Conservation (phyloP, 2,113 vertebrate species). For the Thamnophis sirtalis region DNA sequence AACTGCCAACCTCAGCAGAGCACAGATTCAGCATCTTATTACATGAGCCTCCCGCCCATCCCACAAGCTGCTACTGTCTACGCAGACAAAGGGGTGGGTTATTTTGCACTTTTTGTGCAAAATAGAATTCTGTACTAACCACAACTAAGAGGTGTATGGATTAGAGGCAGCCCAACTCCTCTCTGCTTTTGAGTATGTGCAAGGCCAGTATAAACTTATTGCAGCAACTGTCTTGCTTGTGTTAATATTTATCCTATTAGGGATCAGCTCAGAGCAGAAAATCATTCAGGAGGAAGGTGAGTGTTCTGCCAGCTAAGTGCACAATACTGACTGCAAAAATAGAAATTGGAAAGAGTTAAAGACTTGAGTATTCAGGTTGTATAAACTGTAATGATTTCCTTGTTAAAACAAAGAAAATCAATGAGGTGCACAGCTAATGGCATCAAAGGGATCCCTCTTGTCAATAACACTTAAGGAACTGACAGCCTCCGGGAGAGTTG, state of each 20-base stretch:
- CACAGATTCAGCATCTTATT: too few relatives aligned
- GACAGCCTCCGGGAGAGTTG: constrained; percentile 15
- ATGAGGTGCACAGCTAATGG: neutral
- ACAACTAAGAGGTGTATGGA: neutral
- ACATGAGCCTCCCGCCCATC: too few relatives aligned
- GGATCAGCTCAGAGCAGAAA: neutral
- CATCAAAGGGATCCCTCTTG: constrained; percentile 33
- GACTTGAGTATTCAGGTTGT: neutral
- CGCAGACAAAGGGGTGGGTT: neutral
- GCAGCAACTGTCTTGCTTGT: neutral
- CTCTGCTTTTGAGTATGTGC: neutral
- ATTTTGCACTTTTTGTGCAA: neutral
- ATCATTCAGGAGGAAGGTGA: neutral
- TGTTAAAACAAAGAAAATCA: constrained; percentile 44
- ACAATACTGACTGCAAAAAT: neutral
- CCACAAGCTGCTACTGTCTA: neutral
- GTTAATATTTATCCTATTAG: neutral
- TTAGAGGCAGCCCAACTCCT: neutral
- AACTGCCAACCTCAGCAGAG: too few relatives aligned
- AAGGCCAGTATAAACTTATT: neutral
- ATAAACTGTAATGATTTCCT: constrained; percentile 43
- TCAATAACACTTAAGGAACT: constrained; percentile 39
- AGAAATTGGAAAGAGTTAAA: constrained; percentile 9
- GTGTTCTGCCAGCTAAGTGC: neutral
- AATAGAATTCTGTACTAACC: neutral